These are phyloP conservation scores for Apamea monoglypha DNA, from an alignment of 2,888 invertebrate genomes.

Conservation along the genomic window DNA sequence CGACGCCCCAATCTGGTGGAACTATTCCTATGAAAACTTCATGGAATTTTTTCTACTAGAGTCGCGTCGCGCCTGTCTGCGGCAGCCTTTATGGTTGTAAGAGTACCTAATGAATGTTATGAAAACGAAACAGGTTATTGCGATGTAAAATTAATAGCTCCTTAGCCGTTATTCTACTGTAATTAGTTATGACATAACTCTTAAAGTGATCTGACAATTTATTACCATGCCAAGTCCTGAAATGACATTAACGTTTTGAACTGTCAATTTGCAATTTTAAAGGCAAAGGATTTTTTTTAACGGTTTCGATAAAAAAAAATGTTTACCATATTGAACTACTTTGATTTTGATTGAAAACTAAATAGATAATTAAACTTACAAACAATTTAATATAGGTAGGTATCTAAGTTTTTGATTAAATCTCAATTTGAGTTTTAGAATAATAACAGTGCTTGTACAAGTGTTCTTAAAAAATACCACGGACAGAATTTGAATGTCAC, in stretches of 20 bases:
- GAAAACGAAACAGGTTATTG: slow-evolving; percentile 60
- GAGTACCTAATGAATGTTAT: slow-evolving; percentile 47
- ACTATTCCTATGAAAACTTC: not conserved
- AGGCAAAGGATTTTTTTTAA: not conserved
- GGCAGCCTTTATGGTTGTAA: slow-evolving; percentile 9
- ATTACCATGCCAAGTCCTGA: slow-evolving; percentile 18
- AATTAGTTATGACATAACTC: slow-evolving; percentile 63
- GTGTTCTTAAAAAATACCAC: slow-evolving; percentile 34
- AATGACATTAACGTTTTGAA: slow-evolving; percentile 25
- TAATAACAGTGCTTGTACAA: slow-evolving; percentile 28
- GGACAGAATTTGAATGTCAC: slow-evolving; percentile 43
- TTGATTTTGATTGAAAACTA: not conserved
- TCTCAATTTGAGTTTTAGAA: not conserved
- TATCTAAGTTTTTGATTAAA: not conserved
- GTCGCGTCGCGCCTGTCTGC: not conserved
- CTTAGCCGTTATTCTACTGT: slow-evolving; percentile 45
- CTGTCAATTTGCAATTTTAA: slow-evolving; percentile 5
- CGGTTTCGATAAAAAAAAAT: not conserved
- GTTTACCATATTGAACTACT: not conserved
- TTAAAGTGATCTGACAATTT: slow-evolving; percentile 58
- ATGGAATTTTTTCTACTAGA: not conserved
- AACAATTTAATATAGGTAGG: not conserved
- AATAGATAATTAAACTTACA: not conserved
- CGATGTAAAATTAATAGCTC: slow-evolving; percentile 60
- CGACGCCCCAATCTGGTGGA: not conserved